Evolutionary conservation across 2,888 invertebrate species (phyloP).

Genomic region (Scaptomyza parva): DNA sequence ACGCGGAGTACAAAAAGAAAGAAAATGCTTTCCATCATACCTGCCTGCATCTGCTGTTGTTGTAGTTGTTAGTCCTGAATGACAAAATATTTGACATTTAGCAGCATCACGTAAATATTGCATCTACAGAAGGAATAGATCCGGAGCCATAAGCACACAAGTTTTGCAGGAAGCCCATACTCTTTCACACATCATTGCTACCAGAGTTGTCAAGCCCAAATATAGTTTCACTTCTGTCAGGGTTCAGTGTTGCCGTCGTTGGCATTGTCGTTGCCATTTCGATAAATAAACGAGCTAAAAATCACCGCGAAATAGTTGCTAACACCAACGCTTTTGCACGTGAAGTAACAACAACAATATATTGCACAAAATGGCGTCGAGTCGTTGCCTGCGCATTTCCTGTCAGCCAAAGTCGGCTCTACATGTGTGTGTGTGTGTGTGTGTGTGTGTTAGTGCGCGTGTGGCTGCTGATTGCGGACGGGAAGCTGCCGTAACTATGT

Average conservation of each 20-base stretch:
- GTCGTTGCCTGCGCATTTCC: conserved; percentile 59
- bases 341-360: conserved; percentile 25
- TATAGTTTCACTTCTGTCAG: neutral
- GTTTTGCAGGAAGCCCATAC: conserved; percentile 9
- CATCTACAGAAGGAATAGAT: conserved; percentile 20
- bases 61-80: conserved; percentile 25
- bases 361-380: conserved; percentile 61
- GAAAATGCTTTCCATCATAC: conserved; percentile 1
- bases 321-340: conserved; percentile 39
- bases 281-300: conserved; percentile 72
- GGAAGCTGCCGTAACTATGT: conserved; percentile 51
- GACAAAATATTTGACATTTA: conserved; percentile 79
- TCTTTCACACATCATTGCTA: conserved; percentile 13
- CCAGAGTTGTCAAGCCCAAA: conserved; percentile 13
- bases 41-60: neutral
- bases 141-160: neutral
- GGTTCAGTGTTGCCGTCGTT: conserved; percentile 5
- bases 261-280: conserved; percentile 21
- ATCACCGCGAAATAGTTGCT: conserved; percentile 69
- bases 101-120: conserved; percentile 70
- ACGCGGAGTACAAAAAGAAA: conserved; percentile 14
- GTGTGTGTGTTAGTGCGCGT: conserved; percentile 17
- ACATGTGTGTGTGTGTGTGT: conserved; percentile 17
- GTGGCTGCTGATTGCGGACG: conserved; percentile 38
- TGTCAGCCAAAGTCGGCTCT: conserved; percentile 40